Evolutionary conservation across 1,140 invertebrate species (phyloP).

Genomic region (Xylocopa sonorina): DNA sequence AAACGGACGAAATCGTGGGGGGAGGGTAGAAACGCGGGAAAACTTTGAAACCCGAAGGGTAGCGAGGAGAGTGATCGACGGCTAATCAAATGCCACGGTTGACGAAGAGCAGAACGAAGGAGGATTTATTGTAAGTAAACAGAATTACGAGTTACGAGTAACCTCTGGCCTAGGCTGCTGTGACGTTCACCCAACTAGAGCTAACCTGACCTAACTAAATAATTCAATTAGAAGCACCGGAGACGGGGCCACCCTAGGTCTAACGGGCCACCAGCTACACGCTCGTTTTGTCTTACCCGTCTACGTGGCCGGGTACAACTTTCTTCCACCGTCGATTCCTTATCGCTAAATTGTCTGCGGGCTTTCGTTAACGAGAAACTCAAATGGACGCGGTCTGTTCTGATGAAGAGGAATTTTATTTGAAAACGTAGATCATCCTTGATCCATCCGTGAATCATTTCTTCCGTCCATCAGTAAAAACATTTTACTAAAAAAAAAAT

Average conservation of each 20-base stretch:
- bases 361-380: no score
- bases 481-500: no score
- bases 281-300: constrained; percentile 32
- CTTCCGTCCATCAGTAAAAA: no score
- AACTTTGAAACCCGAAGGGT: constrained; percentile 3
- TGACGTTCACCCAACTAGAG: constrained; percentile 65
- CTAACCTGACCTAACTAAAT: constrained; percentile 70
- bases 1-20: not conserved
- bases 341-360: not conserved
- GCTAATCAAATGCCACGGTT: constrained; percentile 61
- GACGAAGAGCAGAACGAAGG: constrained; percentile 48
- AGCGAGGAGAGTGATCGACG: constrained; percentile 30
- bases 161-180: constrained; percentile 59
- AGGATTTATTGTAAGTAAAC: constrained; percentile 74
- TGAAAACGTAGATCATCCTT: not conserved
- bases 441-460: no score
- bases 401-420: not conserved
- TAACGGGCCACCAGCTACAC: constrained; percentile 21
- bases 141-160: constrained; percentile 72
- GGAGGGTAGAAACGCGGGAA: not conserved
- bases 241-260: not conserved
- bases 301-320: constrained; percentile 7
- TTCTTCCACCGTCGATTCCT: constrained; percentile 8
- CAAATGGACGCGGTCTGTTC: not conserved
- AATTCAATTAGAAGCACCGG: constrained; percentile 68